Conservation (phyloP, 1,140 invertebrate species). For the Elymnias hypermnestra region DNA sequence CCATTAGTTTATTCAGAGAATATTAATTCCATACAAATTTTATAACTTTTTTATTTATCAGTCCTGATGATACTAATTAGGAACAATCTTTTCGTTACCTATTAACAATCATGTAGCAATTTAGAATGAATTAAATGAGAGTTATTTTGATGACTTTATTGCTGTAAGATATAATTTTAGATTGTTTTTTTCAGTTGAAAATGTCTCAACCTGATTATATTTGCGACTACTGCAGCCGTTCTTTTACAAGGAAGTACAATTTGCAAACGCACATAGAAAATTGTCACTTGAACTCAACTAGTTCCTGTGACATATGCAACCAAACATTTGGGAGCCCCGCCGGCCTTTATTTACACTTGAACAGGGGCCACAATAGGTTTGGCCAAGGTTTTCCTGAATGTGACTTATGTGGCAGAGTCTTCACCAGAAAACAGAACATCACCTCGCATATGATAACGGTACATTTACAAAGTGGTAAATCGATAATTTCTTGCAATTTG, state of each 20-base stretch:
- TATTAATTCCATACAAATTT: no score
- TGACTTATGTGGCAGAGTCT: slow-evolving; percentile 53
- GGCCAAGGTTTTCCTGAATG: slow-evolving; percentile 47
- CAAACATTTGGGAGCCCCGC: slow-evolving; percentile 39
- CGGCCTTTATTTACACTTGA: slow-evolving; percentile 38
- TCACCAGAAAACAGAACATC: slow-evolving; percentile 55
- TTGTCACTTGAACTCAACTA: slow-evolving; percentile 40
- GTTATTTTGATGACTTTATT: no score
- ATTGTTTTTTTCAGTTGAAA: no score
- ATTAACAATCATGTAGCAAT: no score
- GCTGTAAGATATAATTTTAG: no score
- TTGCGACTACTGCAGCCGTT: slow-evolving; percentile 48
- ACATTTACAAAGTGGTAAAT: slow-evolving; percentile 34
- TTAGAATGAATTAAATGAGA: no score
- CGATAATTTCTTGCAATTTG: slow-evolving; percentile 31
- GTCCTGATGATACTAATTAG: no score
- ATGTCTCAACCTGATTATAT: slow-evolving; percentile 28
- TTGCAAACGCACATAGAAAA: slow-evolving; percentile 53
- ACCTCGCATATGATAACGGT: slow-evolving; percentile 52
- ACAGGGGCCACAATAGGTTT: slow-evolving; percentile 42
- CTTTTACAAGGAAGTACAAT: slow-evolving; percentile 56
- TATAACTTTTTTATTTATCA: no score
- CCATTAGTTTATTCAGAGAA: no score
- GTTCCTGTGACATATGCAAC: slow-evolving; percentile 44
- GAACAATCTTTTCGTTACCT: no score